phyloP scores from a whole-genome alignment of 1,140 invertebrate genomes.

The Cryptotermes secundus region DNA sequence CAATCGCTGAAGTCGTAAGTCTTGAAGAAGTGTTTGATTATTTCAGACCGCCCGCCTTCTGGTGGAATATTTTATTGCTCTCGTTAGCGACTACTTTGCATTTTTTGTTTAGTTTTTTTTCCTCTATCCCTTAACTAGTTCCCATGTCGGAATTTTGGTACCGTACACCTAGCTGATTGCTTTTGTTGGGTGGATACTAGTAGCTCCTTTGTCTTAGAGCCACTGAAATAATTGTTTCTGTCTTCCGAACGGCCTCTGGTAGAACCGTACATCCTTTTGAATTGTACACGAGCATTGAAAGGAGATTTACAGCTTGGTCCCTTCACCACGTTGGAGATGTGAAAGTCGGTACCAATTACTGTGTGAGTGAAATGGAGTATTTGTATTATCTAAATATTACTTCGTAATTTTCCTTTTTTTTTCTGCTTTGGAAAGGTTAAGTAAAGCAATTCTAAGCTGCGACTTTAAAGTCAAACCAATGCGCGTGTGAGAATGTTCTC shows the following conservation, averaged over 20 bases:
- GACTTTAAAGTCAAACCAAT: neutral
- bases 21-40: neutral
- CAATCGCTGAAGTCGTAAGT: neutral
- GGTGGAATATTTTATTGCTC: neutral
- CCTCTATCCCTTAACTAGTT: neutral
- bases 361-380: neutral
- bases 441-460: neutral
- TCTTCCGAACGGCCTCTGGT: neutral
- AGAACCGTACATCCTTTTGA: neutral
- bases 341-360: neutral
- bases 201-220: constrained; percentile 3
- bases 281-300: neutral
- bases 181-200: constrained; percentile 11
- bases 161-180: neutral
- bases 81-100: constrained; percentile 10
- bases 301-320: neutral
- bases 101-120: neutral
- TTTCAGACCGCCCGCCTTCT: neutral
- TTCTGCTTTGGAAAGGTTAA: neutral
- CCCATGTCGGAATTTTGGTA: neutral
- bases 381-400: neutral
- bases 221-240: neutral
- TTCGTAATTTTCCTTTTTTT: neutral
- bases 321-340: neutral
- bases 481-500: neutral